Evolutionary conservation across 2,797 vertebrate species (phyloP).

Genomic region (Emydoidea blandingii): DNA sequence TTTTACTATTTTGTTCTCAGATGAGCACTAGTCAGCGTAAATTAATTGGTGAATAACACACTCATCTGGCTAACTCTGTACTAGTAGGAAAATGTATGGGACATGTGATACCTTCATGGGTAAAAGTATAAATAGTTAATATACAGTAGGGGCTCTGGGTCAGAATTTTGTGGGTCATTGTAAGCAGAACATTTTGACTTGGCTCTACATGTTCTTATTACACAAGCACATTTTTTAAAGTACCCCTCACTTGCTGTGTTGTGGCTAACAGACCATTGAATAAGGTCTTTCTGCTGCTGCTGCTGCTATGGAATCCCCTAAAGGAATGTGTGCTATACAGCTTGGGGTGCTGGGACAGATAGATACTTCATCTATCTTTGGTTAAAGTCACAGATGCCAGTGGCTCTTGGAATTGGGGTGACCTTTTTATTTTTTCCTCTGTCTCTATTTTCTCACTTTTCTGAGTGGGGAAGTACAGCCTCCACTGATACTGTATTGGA

Average conservation of each 20-base stretch:
- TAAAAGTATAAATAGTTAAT: neutral
- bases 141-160: neutral
- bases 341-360: slow-evolving; percentile 23
- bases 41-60: neutral
- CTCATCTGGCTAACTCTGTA: neutral
- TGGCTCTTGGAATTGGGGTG: neutral
- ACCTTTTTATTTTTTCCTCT: neutral
- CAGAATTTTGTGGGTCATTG: slow-evolving; percentile 47
- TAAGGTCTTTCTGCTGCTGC: neutral
- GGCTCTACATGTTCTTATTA: slow-evolving; percentile 44
- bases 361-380: slow-evolving; percentile 11
- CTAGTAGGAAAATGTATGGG: neutral
- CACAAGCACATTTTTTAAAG: slow-evolving; percentile 33
- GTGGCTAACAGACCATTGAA: slow-evolving; percentile 1
- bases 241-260: slow-evolving; percentile 59
- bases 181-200: neutral
- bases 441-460: neutral
- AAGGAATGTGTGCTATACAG: slow-evolving; percentile 40
- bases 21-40: neutral
- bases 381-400: slow-evolving; percentile 24
- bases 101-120: neutral
- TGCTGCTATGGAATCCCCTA: slow-evolving; percentile 40
- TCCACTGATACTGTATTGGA: fast-evolving
- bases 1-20: neutral
- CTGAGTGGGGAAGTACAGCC: neutral